Conservation (phyloP, 2,797 vertebrate genomes). For the Labeo calbasu region DNA sequence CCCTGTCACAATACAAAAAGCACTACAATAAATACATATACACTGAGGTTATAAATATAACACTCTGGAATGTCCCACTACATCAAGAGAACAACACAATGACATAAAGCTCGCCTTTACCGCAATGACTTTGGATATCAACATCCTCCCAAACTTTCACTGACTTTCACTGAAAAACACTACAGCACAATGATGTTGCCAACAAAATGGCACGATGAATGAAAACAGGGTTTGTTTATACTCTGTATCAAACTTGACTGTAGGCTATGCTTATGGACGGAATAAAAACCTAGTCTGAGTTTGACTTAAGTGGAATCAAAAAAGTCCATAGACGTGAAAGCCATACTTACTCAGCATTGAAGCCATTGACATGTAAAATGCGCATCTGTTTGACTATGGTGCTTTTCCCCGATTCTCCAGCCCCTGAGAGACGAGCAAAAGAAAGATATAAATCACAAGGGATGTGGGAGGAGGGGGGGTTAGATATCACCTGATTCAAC, state of each 20-base stretch:
- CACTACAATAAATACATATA: conserved; percentile 1
- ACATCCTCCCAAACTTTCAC: conserved; percentile 5
- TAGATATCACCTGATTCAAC: conserved; percentile 85
- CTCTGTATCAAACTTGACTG: background rate
- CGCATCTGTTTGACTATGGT: conserved; percentile 99
- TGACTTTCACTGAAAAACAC: background rate
- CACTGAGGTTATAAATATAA: background rate
- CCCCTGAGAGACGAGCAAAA: conserved; percentile 85
- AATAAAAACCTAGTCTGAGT: background rate
- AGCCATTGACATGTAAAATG: conserved; percentile 98
- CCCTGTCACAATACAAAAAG: background rate
- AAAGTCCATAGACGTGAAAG: conserved; percentile 2
- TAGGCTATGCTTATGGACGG: background rate
- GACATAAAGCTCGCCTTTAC: background rate
- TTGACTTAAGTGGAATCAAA: background rate
- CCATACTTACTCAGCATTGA: conserved; percentile 98
- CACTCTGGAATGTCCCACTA: background rate
- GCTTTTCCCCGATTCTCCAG: conserved; percentile 98
- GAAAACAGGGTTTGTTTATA: background rate
- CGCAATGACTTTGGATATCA: background rate
- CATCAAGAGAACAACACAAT: conserved; percentile 5
- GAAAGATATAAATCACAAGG: conserved; percentile 51
- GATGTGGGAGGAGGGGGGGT: conserved; percentile 2
- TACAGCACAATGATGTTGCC: no score
- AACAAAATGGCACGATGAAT: background rate